These are phyloP conservation scores for Takifugu flavidus DNA, from an alignment of 2,113 vertebrate species.

Conservation along the genomic window DNA sequence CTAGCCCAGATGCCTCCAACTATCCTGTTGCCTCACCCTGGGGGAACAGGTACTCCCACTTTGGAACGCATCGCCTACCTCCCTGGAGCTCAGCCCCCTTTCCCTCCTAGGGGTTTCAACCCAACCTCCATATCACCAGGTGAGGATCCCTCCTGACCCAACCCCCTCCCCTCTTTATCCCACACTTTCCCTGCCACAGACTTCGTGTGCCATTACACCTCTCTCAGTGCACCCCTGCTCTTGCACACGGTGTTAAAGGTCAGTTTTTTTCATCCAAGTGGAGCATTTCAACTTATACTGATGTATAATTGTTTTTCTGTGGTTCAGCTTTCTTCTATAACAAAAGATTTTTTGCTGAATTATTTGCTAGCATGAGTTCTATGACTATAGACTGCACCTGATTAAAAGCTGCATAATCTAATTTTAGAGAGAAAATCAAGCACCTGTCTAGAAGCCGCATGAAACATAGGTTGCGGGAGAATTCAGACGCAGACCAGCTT, in stretches of 20 bases:
- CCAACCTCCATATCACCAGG: slow-evolving; percentile 94
- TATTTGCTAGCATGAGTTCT: too few relatives aligned
- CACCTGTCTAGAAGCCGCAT: too few relatives aligned
- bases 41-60: slow-evolving; percentile 91
- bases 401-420: too few relatives aligned
- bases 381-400: too few relatives aligned
- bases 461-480: too few relatives aligned
- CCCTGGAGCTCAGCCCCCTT: slow-evolving; percentile 91
- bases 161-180: slow-evolving; percentile 42
- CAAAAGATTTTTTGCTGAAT: too few relatives aligned
- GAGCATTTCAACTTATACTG: slow-evolving; percentile 12
- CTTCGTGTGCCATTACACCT: slow-evolving; percentile 40
- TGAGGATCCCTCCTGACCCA: slow-evolving; percentile 70
- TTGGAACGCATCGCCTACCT: slow-evolving; percentile 98
- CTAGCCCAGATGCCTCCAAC: slow-evolving; percentile 98
- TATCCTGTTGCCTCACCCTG: slow-evolving; percentile 97
- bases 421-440: too few relatives aligned
- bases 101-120: slow-evolving; percentile 93
- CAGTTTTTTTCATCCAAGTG: slow-evolving; percentile 23
- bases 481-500: too few relatives aligned
- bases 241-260: slow-evolving; percentile 39
- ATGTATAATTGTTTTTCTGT: slow-evolving; percentile 7
- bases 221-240: slow-evolving; percentile 33
- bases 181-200: slow-evolving; percentile 44
- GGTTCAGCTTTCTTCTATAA: slow-evolving; percentile 1